Conservation (phyloP, 2,797 vertebrate species). For the Lagodon rhomboides region DNA sequence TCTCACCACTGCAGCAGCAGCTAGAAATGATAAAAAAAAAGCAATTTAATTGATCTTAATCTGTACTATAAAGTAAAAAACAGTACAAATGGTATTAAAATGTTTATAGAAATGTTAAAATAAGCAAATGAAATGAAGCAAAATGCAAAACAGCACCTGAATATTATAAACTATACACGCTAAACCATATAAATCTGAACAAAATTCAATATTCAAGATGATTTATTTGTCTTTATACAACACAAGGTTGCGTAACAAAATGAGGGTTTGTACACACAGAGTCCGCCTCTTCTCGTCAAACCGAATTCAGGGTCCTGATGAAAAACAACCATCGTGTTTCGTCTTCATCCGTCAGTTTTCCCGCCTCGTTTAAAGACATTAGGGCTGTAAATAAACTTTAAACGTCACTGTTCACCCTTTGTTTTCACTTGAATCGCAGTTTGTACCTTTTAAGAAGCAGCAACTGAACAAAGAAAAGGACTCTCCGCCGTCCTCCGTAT, state of each 20-base stretch:
- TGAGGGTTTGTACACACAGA: too few relatives aligned
- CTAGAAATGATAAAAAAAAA: neutral
- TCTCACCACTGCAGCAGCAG: neutral
- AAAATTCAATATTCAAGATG: neutral
- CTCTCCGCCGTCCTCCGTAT: conserved; percentile 22
- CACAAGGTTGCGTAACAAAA: too few relatives aligned
- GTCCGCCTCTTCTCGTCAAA: neutral
- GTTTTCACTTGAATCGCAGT: neutral
- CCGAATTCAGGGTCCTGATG: too few relatives aligned
- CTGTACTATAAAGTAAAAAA: neutral
- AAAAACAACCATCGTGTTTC: neutral
- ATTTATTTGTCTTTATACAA: too few relatives aligned
- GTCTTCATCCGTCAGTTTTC: neutral
- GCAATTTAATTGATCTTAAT: neutral
- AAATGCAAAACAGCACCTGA: neutral
- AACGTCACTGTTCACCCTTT: neutral
- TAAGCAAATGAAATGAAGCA: too few relatives aligned
- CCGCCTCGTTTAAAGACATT: neutral
- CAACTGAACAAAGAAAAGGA: too few relatives aligned
- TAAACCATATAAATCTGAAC: neutral
- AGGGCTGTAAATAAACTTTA: neutral
- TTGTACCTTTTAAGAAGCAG: neutral
- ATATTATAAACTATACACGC: neutral
- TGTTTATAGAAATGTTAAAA: neutral
- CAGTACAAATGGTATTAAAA: neutral